phyloP scores from a whole-genome alignment of 2,888 invertebrate species.

The Ennomos quercinarius region DNA sequence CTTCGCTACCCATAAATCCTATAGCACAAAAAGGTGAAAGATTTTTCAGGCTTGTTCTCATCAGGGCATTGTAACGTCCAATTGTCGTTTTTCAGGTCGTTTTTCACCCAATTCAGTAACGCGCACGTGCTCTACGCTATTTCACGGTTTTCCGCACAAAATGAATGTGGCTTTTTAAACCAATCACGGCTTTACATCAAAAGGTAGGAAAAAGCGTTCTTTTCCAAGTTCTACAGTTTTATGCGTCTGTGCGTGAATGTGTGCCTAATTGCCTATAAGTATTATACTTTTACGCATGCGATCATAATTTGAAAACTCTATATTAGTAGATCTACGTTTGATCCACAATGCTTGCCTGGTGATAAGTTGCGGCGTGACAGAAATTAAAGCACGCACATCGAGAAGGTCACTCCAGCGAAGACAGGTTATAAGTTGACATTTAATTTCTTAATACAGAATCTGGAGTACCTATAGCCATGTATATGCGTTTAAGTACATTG shows the following conservation, averaged over 20 bases:
- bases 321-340: neutral
- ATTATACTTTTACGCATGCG: neutral
- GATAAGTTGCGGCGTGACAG: too few relatives aligned
- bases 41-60: conserved; percentile 14
- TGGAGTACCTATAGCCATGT: too few relatives aligned
- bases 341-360: too few relatives aligned
- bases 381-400: too few relatives aligned
- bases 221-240: conserved; percentile 1
- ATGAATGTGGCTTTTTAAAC: conserved; percentile 31
- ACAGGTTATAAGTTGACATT: too few relatives aligned
- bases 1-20: neutral
- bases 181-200: conserved; percentile 26
- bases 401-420: too few relatives aligned
- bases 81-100: conserved; percentile 19
- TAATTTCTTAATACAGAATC: too few relatives aligned
- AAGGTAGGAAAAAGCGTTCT: conserved; percentile 12
- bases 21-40: neutral
- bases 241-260: conserved; percentile 7
- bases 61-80: conserved; percentile 12
- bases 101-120: conserved; percentile 22
- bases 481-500: too few relatives aligned
- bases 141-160: conserved; percentile 29
- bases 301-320: neutral
- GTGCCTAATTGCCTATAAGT: too few relatives aligned
- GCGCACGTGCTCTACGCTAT: conserved; percentile 24